Conservation (phyloP, 2,888 invertebrate species). For the Cataglyphis cursor region DNA sequence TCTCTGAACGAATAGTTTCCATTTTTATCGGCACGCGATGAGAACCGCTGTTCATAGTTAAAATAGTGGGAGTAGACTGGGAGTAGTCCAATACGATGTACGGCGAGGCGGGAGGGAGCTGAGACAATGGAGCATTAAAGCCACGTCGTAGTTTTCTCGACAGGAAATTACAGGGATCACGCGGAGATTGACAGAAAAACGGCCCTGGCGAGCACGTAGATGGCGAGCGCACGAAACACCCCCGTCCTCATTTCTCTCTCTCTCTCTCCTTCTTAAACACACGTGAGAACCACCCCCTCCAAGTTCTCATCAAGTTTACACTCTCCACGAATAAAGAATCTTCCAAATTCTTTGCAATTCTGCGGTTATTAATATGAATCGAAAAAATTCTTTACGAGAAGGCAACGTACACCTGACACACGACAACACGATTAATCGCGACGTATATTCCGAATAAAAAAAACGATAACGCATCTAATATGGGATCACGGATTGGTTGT, state of each 20-base stretch:
- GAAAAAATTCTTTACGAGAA: not conserved
- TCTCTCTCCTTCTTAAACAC: slow-evolving; percentile 58
- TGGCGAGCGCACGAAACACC: slow-evolving; percentile 76
- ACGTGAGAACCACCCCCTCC: slow-evolving; percentile 78
- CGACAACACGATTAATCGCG: slow-evolving; percentile 28
- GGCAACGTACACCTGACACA: not conserved
- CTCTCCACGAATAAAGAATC: slow-evolving; percentile 64
- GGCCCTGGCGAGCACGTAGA: slow-evolving; percentile 80
- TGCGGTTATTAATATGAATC: not conserved
- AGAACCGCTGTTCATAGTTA: slow-evolving; percentile 83
- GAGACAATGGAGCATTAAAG: slow-evolving; percentile 87
- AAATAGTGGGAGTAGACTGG: slow-evolving; percentile 83
- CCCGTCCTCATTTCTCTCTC: slow-evolving; percentile 66
- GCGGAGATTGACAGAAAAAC: slow-evolving; percentile 86
- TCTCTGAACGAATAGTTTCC: not conserved
- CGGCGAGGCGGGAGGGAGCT: slow-evolving; percentile 72
- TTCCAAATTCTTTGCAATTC: not conserved
- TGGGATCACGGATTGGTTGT: slow-evolving; percentile 28
- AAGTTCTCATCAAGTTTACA: slow-evolving; percentile 61
- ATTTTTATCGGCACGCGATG: slow-evolving; percentile 65
- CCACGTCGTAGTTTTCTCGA: slow-evolving; percentile 85
- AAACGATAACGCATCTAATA: slow-evolving; percentile 16
- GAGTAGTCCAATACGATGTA: slow-evolving; percentile 78
- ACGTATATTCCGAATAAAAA: not conserved
- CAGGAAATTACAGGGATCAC: slow-evolving; percentile 87